phyloP scores from a whole-genome alignment of 1,140 invertebrate species.

The Meloidogyne exigua region DNA sequence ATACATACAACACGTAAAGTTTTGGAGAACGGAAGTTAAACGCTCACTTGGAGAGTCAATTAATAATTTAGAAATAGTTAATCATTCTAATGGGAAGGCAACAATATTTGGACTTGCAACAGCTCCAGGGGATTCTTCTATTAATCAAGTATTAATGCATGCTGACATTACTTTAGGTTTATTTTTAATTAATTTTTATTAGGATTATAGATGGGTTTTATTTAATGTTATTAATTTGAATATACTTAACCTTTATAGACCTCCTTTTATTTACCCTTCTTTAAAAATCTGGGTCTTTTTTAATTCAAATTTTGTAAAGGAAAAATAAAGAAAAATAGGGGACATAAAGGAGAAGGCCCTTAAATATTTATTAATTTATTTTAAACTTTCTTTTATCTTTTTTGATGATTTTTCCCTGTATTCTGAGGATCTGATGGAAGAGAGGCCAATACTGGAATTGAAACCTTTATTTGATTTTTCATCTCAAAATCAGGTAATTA shows the following conservation, averaged over 20 bases:
- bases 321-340: no score
- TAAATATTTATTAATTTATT: no score
- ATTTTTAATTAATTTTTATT: background rate
- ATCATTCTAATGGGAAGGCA: slow-evolving; percentile 11
- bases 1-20: slow-evolving; percentile 32
- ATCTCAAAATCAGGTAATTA: background rate
- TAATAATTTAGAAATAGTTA: slow-evolving; percentile 36
- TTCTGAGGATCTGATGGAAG: slow-evolving; percentile 6
- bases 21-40: slow-evolving; percentile 41
- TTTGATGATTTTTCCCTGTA: background rate
- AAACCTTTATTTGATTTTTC: slow-evolving; percentile 33
- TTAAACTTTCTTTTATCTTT: background rate
- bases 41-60: slow-evolving; percentile 42
- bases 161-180: slow-evolving; percentile 22
- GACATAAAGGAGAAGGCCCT: no score
- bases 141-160: slow-evolving; percentile 37
- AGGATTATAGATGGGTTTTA: no score
- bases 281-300: no score
- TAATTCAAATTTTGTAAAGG: no score
- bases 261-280: no score
- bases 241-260: no score
- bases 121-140: slow-evolving; percentile 28
- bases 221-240: no score
- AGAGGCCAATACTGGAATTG: slow-evolving; percentile 34
- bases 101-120: slow-evolving; percentile 38